Base-by-base conservation (phyloP, 2,113 vertebrate genomes). In the Neodon shergylaensis region DNA sequence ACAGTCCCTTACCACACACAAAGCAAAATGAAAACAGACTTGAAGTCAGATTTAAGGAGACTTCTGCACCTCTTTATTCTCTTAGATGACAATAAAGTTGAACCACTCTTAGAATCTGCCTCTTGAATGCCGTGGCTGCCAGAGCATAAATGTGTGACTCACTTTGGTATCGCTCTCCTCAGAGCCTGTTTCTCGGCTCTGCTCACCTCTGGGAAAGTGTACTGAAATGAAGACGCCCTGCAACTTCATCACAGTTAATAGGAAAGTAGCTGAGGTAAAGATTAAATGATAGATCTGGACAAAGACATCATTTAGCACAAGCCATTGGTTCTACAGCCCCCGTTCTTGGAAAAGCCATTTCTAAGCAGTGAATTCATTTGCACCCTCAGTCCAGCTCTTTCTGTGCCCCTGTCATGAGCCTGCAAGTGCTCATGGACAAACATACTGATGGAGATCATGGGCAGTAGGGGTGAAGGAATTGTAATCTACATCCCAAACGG, bases 51-150 rank as follows among this genome's bases (percentile, higher is more conserved):
- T 78, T 72, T 88, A 84, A 7, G 31, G 47, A 88, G n/a, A 81
- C 39, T 90, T 91, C 47, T 44, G 66, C 7, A 84, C 65, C 96
- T 81, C 39, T 92, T 92, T 82, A 86, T 90, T 89, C 63, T 94
- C 36, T 92, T 85, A 49, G 84, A 79, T 14, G 22, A 61, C 68
- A 70, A 96, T 94, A 94, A 97, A 96, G 61, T 39, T 42, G 73
- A 81, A 44, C 58, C 21, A 19, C 63, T 77, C 90, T 85, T 83
- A 70, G 91, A 94, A 92, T 87, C 88, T 79, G 42, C 52, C 44
- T 85, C 78, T 39, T 65, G 70, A 87, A 79, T n/a, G 26, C 28
- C n/a, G 31, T 1, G 31, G 47, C 33, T 44, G 49, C 83, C n/a
- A 26, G 76, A 92, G 28, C 63, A 93, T 2, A 79, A 65, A 86